A percentile compares a stretch with the other conserved stretches of the same genome.
Conservation (phyloP, 2,113 vertebrate genomes). For the Podocnemis expansa region DNA sequence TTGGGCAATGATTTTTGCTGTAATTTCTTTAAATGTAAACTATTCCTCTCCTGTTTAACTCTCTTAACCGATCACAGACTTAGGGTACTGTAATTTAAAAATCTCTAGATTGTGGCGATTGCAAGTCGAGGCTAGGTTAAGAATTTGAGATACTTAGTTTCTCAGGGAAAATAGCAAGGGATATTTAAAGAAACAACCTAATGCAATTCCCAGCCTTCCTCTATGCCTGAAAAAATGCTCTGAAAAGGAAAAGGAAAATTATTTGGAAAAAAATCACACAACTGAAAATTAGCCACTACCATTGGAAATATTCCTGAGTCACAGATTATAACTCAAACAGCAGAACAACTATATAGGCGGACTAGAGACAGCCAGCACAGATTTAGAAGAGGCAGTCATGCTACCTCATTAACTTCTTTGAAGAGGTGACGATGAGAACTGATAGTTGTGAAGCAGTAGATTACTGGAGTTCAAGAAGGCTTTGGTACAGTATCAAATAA, state of each 20-base stretch:
- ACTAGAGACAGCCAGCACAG: background rate
- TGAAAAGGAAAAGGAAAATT: background rate
- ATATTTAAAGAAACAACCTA: background rate
- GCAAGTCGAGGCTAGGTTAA: background rate
- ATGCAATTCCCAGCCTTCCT: background rate
- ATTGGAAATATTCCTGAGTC: slow-evolving; percentile 39
- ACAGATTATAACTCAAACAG: slow-evolving; percentile 49
- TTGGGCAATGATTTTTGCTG: slow-evolving; percentile 2
- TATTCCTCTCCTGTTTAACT: background rate
- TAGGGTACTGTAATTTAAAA: background rate
- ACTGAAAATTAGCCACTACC: slow-evolving; percentile 24
- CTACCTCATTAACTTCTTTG: background rate
- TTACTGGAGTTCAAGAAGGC: background rate
- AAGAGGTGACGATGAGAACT: slow-evolving; percentile 7
- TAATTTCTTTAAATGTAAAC: background rate
- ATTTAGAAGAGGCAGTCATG: background rate
- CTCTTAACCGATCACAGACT: background rate
- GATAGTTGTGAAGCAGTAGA: background rate
- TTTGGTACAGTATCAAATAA: background rate
- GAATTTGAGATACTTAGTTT: background rate
- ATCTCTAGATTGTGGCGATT: background rate
- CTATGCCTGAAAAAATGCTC: background rate
- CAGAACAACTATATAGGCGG: background rate
- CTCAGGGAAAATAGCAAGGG: background rate
- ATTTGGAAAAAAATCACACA: slow-evolving; percentile 31